Conservation (phyloP, 2,113 vertebrate species). For the Lamprotornis superbus region DNA sequence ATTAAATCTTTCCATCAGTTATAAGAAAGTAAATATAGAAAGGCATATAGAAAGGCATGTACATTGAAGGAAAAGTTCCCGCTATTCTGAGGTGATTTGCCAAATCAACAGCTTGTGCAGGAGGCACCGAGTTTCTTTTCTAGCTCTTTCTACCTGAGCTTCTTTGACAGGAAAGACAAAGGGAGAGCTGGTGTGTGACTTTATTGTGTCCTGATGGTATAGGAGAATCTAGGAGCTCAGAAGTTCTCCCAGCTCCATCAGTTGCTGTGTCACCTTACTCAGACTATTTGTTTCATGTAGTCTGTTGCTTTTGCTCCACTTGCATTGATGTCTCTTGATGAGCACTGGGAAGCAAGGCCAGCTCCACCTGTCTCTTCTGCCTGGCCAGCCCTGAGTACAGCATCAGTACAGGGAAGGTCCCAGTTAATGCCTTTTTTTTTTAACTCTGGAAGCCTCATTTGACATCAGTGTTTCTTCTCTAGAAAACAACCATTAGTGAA, state of each 20-base stretch:
- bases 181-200: not conserved
- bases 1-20: not conserved
- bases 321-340: not conserved
- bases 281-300: not conserved
- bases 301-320: not conserved
- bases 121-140: not conserved
- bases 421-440: not conserved
- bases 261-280: accelerated
- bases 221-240: not conserved
- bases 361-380: not conserved
- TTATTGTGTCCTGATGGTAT: not conserved
- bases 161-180: not conserved
- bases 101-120: not conserved
- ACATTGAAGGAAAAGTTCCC: not conserved
- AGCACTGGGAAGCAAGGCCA: not conserved
- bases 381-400: not conserved
- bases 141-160: not conserved
- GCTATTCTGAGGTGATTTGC: not conserved
- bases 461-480: not conserved
- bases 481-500: not conserved
- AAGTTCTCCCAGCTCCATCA: not conserved
- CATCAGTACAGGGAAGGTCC: not conserved
- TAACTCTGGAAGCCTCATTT: not conserved
- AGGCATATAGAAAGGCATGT: not conserved
- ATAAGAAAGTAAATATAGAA: not conserved